These are phyloP conservation scores for Trematocara unimaculatum DNA, from an alignment of 2,113 vertebrate species.

Conservation along the genomic window DNA sequence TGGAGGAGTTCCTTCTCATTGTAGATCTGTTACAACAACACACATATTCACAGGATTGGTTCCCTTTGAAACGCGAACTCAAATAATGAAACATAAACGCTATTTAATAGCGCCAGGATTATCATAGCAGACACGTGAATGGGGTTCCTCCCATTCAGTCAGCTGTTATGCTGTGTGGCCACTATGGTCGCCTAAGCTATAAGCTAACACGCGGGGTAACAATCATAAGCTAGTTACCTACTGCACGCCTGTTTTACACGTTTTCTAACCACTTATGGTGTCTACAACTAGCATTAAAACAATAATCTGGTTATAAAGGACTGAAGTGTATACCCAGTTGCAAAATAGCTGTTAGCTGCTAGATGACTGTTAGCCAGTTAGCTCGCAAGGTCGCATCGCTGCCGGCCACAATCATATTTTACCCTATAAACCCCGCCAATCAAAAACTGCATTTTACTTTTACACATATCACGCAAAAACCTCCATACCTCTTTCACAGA, in stretches of 20 bases:
- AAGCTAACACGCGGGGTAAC: background rate
- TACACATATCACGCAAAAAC: fast-evolving
- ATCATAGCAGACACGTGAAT: background rate
- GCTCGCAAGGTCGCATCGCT: background rate
- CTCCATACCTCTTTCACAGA: constrained; percentile 87
- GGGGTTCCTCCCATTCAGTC: background rate
- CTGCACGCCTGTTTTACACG: fast-evolving
- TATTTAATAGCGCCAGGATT: background rate
- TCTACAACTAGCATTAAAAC: background rate
- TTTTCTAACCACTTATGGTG: fast-evolving
- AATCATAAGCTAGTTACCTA: background rate
- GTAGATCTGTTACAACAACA: constrained; percentile 79
- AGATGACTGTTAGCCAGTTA: background rate
- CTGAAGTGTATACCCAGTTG: fast-evolving
- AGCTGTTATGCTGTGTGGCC: fast-evolving
- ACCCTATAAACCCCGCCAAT: background rate
- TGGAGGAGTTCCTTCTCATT: constrained; percentile 96
- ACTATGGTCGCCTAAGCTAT: background rate
- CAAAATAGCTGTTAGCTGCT: background rate
- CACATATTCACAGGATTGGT: too few species aligned
- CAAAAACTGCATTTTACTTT: background rate
- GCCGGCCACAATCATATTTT: background rate
- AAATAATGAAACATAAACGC: background rate
- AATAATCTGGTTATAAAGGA: fast-evolving
- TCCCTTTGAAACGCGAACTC: background rate